Base-by-base conservation (phyloP, 2,113 vertebrate genomes). In the Noctilio leporinus region DNA sequence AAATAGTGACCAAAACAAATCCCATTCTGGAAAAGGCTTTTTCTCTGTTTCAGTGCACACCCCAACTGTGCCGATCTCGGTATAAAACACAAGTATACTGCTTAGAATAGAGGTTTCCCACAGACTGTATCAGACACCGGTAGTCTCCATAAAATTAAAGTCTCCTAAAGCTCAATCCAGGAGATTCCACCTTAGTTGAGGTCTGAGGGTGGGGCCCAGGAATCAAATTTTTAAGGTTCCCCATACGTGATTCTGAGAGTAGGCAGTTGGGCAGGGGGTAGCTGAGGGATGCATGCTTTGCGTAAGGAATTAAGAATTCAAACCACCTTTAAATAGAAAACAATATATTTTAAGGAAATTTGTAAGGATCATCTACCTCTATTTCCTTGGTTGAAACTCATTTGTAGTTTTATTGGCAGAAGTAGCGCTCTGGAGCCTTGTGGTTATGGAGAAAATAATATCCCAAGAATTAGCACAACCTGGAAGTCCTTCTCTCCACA, bases 301-400 rank as follows among this genome's bases (percentile, higher is more conserved):
- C 33, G 1, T 84, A 62, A 77, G 2, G 30, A 87, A 87, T 40
- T n/a, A 92, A 76, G 69, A 28, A 20, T 53, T 93, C 28, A 62
- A 84, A 70, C 45, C 47, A 57, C 5, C n/a, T 59, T 77, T 57
- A 89, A 73, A 22, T 17, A 87, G 30, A 59, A 91, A 94, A 75
- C 7, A 80, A 20, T 30, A 19, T 35, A 57, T 8, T 43, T 28
- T 28, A 53, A 51, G 47, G n/a, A 85, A 43, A n/a, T 49, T 6
- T 82, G 5, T 22, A 93, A 93, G 16, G 4, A 59, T 49, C 17
- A 86, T 55, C 43, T 84, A 86, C 49, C 43, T 84, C 51, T 76
- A 4, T 4, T 53, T 78, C 38, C 40, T 53, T 65, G 35, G 30
- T 59, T 57, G 69, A 91, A 72, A 33, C 17, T 69, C 11, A 55